Conservation (phyloP, 2,113 vertebrate genomes). For the Bucco capensis region DNA sequence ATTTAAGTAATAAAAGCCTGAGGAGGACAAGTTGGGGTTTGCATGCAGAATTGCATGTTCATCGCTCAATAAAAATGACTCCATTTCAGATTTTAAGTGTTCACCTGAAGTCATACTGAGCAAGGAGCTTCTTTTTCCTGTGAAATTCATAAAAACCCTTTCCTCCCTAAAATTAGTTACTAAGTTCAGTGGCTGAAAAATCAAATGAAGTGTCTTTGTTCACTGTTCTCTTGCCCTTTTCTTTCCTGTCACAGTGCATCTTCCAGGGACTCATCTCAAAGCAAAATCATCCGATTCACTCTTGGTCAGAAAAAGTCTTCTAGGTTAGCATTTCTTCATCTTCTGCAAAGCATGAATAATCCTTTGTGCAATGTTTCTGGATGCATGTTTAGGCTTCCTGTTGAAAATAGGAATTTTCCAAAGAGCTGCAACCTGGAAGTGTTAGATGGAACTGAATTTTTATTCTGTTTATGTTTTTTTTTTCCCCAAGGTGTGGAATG, state of each 20-base stretch:
- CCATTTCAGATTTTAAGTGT: not conserved
- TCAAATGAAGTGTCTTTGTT: slow-evolving; percentile 31
- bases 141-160: not conserved
- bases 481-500: not conserved
- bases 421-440: not conserved
- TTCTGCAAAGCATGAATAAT: slow-evolving; percentile 73
- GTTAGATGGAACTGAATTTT: not conserved
- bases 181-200: not conserved
- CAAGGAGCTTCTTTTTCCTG: not conserved
- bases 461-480: not conserved
- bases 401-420: not conserved
- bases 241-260: slow-evolving; percentile 77
- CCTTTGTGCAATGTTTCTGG: slow-evolving; percentile 25
- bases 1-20: not conserved
- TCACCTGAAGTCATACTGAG: not conserved
- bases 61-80: not conserved
- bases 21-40: not conserved
- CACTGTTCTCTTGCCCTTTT: slow-evolving; percentile 72
- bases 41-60: not conserved
- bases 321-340: slow-evolving; percentile 86
- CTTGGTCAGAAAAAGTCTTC: slow-evolving; percentile 97
- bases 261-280: slow-evolving; percentile 92
- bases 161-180: not conserved
- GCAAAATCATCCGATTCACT: slow-evolving; percentile 97
- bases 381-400: slow-evolving; percentile 58